phyloP scores from a whole-genome alignment of 1,140 invertebrate genomes.

The Zophobas atratus region DNA sequence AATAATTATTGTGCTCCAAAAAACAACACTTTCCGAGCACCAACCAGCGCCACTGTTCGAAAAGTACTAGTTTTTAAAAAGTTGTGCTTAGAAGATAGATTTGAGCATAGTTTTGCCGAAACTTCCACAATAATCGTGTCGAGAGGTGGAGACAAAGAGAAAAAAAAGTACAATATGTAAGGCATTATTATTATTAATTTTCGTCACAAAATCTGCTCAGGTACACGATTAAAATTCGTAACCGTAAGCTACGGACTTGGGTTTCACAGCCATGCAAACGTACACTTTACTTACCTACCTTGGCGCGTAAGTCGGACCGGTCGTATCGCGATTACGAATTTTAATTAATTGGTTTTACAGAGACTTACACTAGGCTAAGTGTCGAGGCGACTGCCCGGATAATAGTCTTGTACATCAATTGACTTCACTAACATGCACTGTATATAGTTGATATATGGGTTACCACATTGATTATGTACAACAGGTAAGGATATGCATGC shows the following conservation, averaged over 20 bases:
- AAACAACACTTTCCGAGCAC: too few species aligned
- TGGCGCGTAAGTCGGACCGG: not conserved
- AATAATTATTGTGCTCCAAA: too few species aligned
- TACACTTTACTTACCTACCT: not conserved
- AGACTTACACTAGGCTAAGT: not conserved
- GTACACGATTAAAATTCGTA: constrained; percentile 43
- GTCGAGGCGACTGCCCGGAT: not conserved
- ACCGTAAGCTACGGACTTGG: constrained; percentile 12
- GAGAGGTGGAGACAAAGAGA: constrained; percentile 1
- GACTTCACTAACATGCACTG: too few species aligned
- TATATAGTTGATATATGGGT: too few species aligned
- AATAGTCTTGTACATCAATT: not conserved
- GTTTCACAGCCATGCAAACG: constrained; percentile 27
- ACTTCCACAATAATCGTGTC: constrained; percentile 11
- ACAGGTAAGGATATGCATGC: too few species aligned
- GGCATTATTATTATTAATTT: constrained; percentile 27
- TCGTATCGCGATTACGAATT: constrained; percentile 44
- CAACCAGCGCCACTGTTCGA: too few species aligned
- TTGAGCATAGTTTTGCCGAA: constrained; percentile 41
- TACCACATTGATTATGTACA: too few species aligned
- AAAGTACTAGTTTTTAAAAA: not conserved
- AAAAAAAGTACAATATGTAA: constrained; percentile 32
- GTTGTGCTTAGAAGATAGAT: constrained; percentile 32
- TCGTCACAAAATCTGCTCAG: constrained; percentile 41
- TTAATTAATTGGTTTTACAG: constrained; percentile 15